Conservation (phyloP, 2,888 invertebrate genomes). For the Stenichneumon culpator region DNA sequence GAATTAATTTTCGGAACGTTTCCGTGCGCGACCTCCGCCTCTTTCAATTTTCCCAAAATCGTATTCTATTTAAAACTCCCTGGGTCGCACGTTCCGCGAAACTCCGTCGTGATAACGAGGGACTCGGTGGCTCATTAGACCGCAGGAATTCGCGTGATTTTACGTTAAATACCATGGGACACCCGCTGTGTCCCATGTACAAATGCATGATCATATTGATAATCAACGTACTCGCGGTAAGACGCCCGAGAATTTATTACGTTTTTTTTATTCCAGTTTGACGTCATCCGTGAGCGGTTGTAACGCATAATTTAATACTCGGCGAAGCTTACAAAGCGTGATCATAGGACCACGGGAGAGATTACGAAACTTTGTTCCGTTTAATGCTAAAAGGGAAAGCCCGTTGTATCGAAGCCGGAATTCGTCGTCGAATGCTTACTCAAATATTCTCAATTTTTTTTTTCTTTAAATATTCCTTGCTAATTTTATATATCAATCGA, state of each 20-base stretch:
- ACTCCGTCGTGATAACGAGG: conserved; percentile 10
- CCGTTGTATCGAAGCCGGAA: background rate
- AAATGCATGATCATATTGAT: background rate
- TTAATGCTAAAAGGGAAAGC: background rate
- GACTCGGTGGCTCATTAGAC: background rate
- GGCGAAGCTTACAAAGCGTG: conserved; percentile 44
- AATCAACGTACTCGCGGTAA: conserved; percentile 1
- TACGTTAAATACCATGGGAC: background rate
- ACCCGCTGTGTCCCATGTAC: background rate
- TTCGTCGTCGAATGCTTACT: background rate
- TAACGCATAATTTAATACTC: conserved; percentile 41
- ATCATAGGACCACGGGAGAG: conserved; percentile 12
- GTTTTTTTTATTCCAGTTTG: background rate
- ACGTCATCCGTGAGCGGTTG: background rate
- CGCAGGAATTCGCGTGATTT: background rate
- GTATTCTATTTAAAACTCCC: background rate
- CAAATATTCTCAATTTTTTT: background rate
- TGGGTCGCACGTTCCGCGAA: conserved; percentile 3
- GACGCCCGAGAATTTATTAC: background rate
- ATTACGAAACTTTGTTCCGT: background rate
- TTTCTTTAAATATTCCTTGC: too few species aligned
- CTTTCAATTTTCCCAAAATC: conserved; percentile 5
- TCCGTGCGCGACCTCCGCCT: background rate
- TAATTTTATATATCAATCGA: background rate
- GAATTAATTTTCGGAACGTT: conserved; percentile 40